phyloP scores from a whole-genome alignment of 2,113 vertebrate species.

The Numenius arquata region DNA sequence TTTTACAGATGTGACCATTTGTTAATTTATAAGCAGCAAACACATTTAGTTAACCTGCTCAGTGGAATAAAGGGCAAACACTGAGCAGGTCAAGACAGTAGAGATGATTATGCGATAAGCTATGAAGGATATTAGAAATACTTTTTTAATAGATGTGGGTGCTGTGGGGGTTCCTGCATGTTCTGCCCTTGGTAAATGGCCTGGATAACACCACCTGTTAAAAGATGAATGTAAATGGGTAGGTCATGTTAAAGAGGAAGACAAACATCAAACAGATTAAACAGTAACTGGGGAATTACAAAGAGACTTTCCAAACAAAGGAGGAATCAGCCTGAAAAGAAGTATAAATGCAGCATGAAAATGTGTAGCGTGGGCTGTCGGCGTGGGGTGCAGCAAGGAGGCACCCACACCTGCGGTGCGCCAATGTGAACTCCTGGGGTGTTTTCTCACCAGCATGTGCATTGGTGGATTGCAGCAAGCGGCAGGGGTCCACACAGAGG shows the following conservation, averaged over 20 bases:
- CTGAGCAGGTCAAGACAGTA: background rate
- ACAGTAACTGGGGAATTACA: background rate
- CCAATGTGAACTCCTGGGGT: background rate
- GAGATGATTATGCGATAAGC: background rate
- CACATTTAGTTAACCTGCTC: background rate
- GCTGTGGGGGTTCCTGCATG: background rate
- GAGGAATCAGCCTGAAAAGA: background rate
- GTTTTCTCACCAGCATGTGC: accelerated
- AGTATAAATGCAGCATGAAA: background rate
- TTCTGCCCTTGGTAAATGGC: background rate
- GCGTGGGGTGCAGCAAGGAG: background rate
- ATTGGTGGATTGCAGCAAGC: background rate
- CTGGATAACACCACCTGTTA: background rate
- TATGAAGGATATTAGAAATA: background rate
- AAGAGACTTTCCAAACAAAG: background rate
- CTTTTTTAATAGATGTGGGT: background rate
- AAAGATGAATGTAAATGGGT: background rate
- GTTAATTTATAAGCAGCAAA: background rate
- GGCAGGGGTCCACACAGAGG: background rate
- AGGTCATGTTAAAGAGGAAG: background rate
- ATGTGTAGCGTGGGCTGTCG: background rate
- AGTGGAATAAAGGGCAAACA: background rate
- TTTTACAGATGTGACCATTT: background rate
- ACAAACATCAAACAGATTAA: background rate
- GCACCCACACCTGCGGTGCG: background rate